Percentiles rank a stretch among this genome's conserved stretches.
Conservation (phyloP, 1,140 invertebrate genomes). For the Bombus terrestris region DNA sequence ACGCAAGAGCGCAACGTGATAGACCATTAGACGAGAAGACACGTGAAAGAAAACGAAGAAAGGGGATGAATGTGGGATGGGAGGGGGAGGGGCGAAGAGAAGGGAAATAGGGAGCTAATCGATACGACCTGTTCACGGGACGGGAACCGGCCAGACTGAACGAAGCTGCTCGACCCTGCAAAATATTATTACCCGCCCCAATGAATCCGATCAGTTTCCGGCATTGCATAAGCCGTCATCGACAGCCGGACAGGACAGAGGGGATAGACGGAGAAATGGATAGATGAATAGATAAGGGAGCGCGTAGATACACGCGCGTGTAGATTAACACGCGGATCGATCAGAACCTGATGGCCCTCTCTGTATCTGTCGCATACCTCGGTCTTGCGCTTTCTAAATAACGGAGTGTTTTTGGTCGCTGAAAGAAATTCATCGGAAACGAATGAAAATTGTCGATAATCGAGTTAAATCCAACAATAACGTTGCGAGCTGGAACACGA, state of each 20-base stretch:
- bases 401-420: background rate
- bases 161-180: slow-evolving; percentile 78
- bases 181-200: slow-evolving; percentile 79
- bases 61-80: background rate
- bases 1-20: slow-evolving; percentile 19
- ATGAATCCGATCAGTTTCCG: slow-evolving; percentile 78
- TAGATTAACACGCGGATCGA: slow-evolving; percentile 28
- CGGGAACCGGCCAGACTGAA: slow-evolving; percentile 73
- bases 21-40: slow-evolving; percentile 47
- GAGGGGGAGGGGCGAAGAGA: background rate
- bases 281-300: slow-evolving; percentile 49
- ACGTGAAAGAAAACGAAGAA: slow-evolving; percentile 40
- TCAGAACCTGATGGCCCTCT: background rate
- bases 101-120: slow-evolving; percentile 66
- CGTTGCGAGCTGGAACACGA: too few relatives aligned
- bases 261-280: slow-evolving; percentile 24
- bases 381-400: background rate
- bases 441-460: background rate
- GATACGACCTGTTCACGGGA: slow-evolving; percentile 73
- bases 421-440: background rate
- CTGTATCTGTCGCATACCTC: background rate
- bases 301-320: slow-evolving; percentile 20
- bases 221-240: slow-evolving; percentile 78
- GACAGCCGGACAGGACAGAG: slow-evolving; percentile 49
- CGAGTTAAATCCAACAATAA: too few relatives aligned